phyloP scores from a whole-genome alignment of 2,113 vertebrate species.

The Chamaetylas fuelleborni region DNA sequence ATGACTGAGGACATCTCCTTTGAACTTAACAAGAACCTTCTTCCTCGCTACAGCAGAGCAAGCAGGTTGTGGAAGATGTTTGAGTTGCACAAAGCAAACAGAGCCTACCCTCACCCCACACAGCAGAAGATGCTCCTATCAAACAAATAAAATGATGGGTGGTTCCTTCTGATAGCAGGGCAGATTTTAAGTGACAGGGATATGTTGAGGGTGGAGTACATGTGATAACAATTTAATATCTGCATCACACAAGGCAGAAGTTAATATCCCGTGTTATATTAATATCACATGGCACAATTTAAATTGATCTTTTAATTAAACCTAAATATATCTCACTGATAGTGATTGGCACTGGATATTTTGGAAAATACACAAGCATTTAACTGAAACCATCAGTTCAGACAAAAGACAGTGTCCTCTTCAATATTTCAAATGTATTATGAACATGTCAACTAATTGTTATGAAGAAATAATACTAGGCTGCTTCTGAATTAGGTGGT shows the following conservation, averaged over 20 bases:
- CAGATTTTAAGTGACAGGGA: constrained; percentile 14
- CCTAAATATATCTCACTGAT: not conserved
- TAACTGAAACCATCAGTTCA: not conserved
- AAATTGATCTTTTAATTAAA: constrained; percentile 43
- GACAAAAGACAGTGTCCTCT: not conserved
- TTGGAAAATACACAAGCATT: not conserved
- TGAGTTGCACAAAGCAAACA: not conserved
- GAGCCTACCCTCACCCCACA: not conserved
- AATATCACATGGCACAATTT: not conserved
- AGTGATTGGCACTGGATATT: not conserved
- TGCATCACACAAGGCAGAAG: not conserved
- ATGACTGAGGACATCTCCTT: not conserved
- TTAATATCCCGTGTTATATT: not conserved
- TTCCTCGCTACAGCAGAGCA: not conserved
- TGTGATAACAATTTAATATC: constrained; percentile 14
- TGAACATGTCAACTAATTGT: not conserved
- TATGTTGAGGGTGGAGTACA: not conserved
- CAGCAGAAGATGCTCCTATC: not conserved
- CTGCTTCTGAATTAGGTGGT: not conserved
- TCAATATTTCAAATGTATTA: not conserved
- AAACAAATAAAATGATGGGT: not conserved
- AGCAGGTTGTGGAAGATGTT: not conserved
- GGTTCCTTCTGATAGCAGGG: not conserved
- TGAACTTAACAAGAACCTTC: not conserved
- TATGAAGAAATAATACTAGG: not conserved